Evolutionary conservation across 1,140 invertebrate genomes (phyloP), one percentile per base, ranked within the genome.

Genomic region (Eulimnadia texana): DNA sequence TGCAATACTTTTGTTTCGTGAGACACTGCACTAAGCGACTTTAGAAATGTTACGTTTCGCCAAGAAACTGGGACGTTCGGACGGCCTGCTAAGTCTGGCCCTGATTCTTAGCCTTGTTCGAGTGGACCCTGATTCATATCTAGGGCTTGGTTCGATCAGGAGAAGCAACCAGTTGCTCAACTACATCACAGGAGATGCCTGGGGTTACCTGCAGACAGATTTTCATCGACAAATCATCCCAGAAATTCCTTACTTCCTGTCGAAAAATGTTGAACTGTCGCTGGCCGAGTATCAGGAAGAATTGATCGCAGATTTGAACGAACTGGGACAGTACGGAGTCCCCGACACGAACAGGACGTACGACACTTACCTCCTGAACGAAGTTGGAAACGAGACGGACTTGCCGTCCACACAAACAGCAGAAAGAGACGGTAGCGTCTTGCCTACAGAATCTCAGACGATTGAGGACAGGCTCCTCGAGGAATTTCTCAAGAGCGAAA

Each of bases 11-110:
- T 29, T 52, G 13, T 50, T 13, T 3, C 25, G 22, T 11, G n/a
- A 53, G 50, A 13, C 50, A 19, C 20, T 6, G 27, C 27, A 25
- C 28, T 23, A 19, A 27, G 56, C 20, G 33, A 20, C 33, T 42
- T 42, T 42, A 24, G 61, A 63, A 71, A 74, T 70, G 66, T 85
- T 88, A 84, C 74, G 85, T 68, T 80, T 79, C 60, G 70, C 85
- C 63, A 88, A 87, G 71, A 88, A 88, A 71, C 33, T 85, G 64
- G 77, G 82, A 19, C 50, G 50, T 19, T 23, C 22, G 3, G 85
- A 90, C 68, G 86, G 89, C 72, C 73, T 90, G 54, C 73, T 91
- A 19, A 83, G 88, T 65, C 73, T 91, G 3, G 85, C 86, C 3
- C 72, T 91, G 60, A 73, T 90, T 20, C 74, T 90, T 19, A 88